These are phyloP conservation scores for Drosophila koepferae DNA, from an alignment of 2,888 invertebrate species.

Conservation along the genomic window DNA sequence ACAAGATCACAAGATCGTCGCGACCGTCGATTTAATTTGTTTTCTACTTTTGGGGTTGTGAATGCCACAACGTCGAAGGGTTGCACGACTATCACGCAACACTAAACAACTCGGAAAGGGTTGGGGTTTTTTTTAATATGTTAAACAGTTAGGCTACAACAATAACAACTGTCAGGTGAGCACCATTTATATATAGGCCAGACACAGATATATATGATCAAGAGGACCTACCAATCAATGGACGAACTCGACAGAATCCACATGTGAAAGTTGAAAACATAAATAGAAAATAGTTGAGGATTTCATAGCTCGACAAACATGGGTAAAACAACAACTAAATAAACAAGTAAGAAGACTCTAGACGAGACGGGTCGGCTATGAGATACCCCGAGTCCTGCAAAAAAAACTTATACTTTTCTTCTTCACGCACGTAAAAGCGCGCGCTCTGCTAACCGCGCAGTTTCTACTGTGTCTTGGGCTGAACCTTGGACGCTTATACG, in stretches of 20 bases:
- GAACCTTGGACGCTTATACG: too few species aligned
- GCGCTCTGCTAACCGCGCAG: too few species aligned
- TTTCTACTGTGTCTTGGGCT: too few species aligned
- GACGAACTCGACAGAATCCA: too few species aligned
- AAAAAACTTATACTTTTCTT: too few species aligned
- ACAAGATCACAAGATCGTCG: constrained; percentile 2
- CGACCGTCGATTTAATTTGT: constrained; percentile 2
- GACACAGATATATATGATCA: not conserved
- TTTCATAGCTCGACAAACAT: not conserved
- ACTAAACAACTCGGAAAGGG: constrained; percentile 1
- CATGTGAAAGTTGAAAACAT: too few species aligned
- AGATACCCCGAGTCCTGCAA: too few species aligned
- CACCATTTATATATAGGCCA: too few species aligned
- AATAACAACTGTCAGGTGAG: not conserved
- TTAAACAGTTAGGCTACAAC: not conserved
- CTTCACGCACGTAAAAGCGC: too few species aligned
- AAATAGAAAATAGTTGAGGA: not conserved
- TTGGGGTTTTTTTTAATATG: not conserved
- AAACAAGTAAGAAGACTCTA: too few species aligned
- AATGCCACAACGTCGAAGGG: not conserved
- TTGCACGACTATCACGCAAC: not conserved
- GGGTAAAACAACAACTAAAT: not conserved
- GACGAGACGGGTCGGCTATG: too few species aligned
- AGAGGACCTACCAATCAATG: not conserved
- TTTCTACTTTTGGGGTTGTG: not conserved